Conservation (phyloP, 2,888 invertebrate genomes). For the Molanna angustata region DNA sequence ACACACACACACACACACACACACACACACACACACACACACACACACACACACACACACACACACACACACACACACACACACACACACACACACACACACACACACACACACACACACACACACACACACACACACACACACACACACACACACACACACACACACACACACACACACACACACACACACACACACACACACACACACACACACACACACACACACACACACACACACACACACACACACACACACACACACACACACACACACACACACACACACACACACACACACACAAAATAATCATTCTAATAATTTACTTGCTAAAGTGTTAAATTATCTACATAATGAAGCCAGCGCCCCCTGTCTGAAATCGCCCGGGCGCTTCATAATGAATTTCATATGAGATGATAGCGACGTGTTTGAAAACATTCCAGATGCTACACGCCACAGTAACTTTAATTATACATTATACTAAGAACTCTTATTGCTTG, state of each 20-base stretch:
- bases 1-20: slow-evolving; percentile 4
- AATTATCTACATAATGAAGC: no score
- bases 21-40: slow-evolving; percentile 4
- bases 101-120: slow-evolving; percentile 3
- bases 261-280: slow-evolving; percentile 4
- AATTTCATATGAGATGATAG: no score
- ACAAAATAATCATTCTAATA: no score
- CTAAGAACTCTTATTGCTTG: no score
- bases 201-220: slow-evolving; percentile 4
- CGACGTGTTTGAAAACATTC: no score
- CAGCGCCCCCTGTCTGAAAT: background rate
- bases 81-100: slow-evolving; percentile 4
- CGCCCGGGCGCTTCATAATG: no score
- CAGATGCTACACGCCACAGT: no score
- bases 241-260: slow-evolving; percentile 4
- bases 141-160: slow-evolving; percentile 4
- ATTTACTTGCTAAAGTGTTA: no score
- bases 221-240: slow-evolving; percentile 3
- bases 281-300: slow-evolving; percentile 3
- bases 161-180: slow-evolving; percentile 3
- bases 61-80: slow-evolving; percentile 4
- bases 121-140: slow-evolving; percentile 4
- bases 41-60: slow-evolving; percentile 3
- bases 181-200: slow-evolving; percentile 4
- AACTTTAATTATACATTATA: no score